Conservation (phyloP, 2,113 vertebrate genomes). For the Macroglossus sobrinus region DNA sequence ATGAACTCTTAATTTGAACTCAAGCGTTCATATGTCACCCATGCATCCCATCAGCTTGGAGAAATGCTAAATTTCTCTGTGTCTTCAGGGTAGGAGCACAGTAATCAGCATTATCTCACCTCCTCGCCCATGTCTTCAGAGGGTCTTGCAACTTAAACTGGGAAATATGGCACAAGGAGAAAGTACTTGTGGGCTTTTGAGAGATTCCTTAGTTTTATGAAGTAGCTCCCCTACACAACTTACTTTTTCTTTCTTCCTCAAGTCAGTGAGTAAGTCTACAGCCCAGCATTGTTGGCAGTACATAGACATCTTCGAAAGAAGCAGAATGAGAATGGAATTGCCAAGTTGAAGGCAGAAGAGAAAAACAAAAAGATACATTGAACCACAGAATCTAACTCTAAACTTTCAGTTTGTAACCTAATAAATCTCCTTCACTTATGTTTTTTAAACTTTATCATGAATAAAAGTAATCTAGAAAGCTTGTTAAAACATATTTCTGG, state of each 20-base stretch:
- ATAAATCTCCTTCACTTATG: background rate
- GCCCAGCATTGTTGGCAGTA: background rate
- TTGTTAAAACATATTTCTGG: background rate
- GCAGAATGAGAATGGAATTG: background rate
- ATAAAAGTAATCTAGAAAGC: background rate
- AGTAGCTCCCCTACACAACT: background rate
- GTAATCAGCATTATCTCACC: background rate
- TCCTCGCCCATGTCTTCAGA: background rate
- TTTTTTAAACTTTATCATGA: background rate
- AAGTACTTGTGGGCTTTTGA: background rate
- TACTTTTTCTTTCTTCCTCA: background rate
- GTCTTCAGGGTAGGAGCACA: background rate
- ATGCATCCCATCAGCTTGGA: background rate
- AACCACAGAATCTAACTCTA: background rate
- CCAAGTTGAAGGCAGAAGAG: background rate
- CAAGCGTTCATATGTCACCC: background rate
- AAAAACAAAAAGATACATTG: background rate
- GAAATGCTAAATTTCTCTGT: background rate
- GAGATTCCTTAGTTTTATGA: background rate
- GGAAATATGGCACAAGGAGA: background rate
- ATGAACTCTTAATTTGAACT: background rate
- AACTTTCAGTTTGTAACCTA: background rate
- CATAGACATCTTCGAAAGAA: background rate
- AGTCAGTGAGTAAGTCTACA: background rate
- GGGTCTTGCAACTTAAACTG: background rate